Conservation (phyloP, 2,797 vertebrate genomes). For the Phalloptychus januarius region DNA sequence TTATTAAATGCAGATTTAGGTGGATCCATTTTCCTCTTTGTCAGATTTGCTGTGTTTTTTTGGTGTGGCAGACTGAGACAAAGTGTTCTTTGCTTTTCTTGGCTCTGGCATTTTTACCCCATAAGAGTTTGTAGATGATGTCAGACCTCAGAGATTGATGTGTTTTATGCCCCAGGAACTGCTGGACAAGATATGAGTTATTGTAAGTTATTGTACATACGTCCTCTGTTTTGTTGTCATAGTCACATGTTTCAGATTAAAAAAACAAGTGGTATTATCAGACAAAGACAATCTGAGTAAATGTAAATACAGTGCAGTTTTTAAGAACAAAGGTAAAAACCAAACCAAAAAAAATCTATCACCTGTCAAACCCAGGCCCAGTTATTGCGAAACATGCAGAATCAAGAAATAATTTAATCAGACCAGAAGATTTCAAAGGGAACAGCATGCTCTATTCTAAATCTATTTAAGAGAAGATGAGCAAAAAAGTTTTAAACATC, state of each 20-base stretch:
- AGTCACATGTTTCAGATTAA: not conserved
- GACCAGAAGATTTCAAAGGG: not conserved
- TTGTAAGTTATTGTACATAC: not conserved
- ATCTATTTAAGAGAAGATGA: not conserved
- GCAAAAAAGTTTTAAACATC: not conserved
- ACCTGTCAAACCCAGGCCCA: not conserved
- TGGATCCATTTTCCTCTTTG: not conserved
- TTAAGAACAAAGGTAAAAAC: not conserved
- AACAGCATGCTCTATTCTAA: not conserved
- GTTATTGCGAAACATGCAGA: not conserved
- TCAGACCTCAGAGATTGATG: not conserved
- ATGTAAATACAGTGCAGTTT: not conserved
- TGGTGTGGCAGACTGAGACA: not conserved
- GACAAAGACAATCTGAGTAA: not conserved
- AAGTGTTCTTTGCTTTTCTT: not conserved
- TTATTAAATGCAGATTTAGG: not conserved
- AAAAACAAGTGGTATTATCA: not conserved
- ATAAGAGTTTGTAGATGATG: not conserved
- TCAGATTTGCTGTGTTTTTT: not conserved
- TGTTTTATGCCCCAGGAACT: not conserved
- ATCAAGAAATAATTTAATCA: not conserved
- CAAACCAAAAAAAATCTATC: too few species aligned
- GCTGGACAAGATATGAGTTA: not conserved
- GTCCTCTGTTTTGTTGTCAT: not conserved
- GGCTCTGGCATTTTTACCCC: not conserved